These are phyloP conservation scores for Rhizoglyphus robini DNA, from an alignment of 1,140 invertebrate species.

Conservation along the genomic window DNA sequence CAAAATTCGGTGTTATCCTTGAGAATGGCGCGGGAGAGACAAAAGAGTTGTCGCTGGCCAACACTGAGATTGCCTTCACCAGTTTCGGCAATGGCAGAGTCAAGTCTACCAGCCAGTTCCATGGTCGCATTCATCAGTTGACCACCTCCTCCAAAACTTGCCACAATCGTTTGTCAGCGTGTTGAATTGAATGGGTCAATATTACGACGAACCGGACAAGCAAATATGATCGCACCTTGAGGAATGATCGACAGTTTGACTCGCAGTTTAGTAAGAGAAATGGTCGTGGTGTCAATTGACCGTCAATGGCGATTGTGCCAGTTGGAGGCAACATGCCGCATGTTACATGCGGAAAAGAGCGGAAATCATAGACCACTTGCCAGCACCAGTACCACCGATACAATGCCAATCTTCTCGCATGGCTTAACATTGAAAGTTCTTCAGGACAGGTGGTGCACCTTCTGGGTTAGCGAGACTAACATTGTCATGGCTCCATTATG, in stretches of 20 bases:
- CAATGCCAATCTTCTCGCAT: constrained; percentile 35
- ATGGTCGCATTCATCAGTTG: constrained; percentile 51
- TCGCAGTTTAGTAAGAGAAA: constrained; percentile 39
- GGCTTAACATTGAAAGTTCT: constrained; percentile 42
- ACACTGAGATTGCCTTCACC: constrained; percentile 65
- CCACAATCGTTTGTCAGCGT: constrained; percentile 52
- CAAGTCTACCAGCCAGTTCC: constrained; percentile 48
- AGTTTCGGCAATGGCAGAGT: constrained; percentile 54
- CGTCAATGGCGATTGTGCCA: constrained; percentile 34
- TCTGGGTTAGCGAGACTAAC: constrained; percentile 50
- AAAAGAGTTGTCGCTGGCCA: constrained; percentile 63
- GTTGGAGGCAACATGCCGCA: constrained; percentile 32
- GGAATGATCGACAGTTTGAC: constrained; percentile 41
- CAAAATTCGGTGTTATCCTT: constrained; percentile 33
- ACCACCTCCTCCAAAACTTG: constrained; percentile 60
- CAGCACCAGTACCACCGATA: constrained; percentile 38
- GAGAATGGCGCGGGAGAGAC: constrained; percentile 42
- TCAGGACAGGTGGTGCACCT: constrained; percentile 45
- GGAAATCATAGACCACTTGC: constrained; percentile 35
- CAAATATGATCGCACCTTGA: constrained; percentile 62
- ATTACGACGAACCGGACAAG: constrained; percentile 64
- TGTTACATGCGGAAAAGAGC: constrained; percentile 38
- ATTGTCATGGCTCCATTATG: constrained; percentile 51
- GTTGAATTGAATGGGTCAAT: constrained; percentile 67
- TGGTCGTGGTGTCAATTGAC: constrained; percentile 36